Base-by-base conservation (phyloP, 2,797 vertebrate species). In the Ctenopoma kingsleyae region DNA sequence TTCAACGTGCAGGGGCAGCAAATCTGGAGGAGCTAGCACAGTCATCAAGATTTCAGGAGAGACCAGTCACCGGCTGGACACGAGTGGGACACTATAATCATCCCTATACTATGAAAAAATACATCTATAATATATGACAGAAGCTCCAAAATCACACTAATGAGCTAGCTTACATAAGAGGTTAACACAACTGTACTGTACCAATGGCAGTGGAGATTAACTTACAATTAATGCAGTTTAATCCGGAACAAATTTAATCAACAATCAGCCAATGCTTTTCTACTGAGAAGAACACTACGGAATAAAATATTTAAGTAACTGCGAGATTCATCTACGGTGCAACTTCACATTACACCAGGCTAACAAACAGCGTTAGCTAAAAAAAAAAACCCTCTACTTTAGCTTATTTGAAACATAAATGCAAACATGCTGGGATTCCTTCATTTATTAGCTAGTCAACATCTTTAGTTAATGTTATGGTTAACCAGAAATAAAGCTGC, bases 1-100 rank as follows among this genome's bases (percentile, higher is more conserved):
- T 82, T 63, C 58, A 58, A 52, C 62, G 48, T 67, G 67, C 69
- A 70, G 64, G 23, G n/a, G 63, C 64, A 51, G 49, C 64, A 68
- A 22, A 68, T 36, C 51, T 49, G 51, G 30, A 74, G 51, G 16
- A 65, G 67, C 66, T 7, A 54, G 57, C 61, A 25, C 50, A 59
- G 66, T 74, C 66, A 67, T 44, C 41, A 32, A 66, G 4, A 70
- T 58, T 58, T 58, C 61, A 71, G n/a, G 48, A 40, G 32, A 54
- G 30, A 47, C 41, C n/a, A n/a, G 19, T 50, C 32, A 50, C n/a
- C 20, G n/a, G 17, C 3, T 56, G 52, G 15, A 57, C 3, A 50
- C 4, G 2, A 57, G 16, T 19, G 40, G 4, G 40, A 47, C 44
- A 10, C 17, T 41, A 36, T 5, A 2, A 27, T 5, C 20, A 2